A percentile compares a stretch with the other conserved stretches of the same genome.
Evolutionary conservation across 2,797 vertebrate species (phyloP).

Genomic region (Naso thynnoides): DNA sequence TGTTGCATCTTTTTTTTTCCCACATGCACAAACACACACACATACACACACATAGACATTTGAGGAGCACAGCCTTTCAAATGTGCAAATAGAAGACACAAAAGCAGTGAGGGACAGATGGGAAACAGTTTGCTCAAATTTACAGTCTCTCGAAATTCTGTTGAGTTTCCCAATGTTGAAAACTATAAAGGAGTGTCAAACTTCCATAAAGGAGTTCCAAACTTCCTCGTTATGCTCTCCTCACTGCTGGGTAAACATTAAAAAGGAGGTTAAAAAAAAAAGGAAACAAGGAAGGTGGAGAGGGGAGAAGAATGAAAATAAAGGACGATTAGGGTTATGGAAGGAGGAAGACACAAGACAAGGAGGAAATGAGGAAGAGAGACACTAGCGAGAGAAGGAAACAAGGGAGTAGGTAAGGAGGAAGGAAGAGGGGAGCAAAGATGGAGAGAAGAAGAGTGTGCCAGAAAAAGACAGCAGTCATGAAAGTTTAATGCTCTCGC

Average conservation of each 20-base stretch:
- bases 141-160: slow-evolving; percentile 65
- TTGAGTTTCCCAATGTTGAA: slow-evolving; percentile 68
- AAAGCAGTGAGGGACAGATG: slow-evolving; percentile 65
- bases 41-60: slow-evolving; percentile 2
- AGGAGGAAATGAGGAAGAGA: background rate
- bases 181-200: slow-evolving; percentile 71
- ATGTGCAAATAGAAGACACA: slow-evolving; percentile 58
- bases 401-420: background rate
- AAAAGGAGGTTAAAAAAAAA: background rate
- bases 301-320: slow-evolving; percentile 7
- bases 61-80: slow-evolving; percentile 40
- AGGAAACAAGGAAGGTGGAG: background rate
- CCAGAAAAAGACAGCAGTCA: slow-evolving; percentile 60
- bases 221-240: slow-evolving; percentile 71
- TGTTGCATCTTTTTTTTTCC: slow-evolving; percentile 13
- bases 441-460: slow-evolving; percentile 28
- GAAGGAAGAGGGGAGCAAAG: background rate
- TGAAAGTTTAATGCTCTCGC: slow-evolving; percentile 74
- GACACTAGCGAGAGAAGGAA: background rate
- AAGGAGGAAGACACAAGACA: background rate
- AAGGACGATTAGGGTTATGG: background rate
- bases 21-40: slow-evolving; percentile 2
- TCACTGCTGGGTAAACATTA: slow-evolving; percentile 56
- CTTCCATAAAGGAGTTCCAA: slow-evolving; percentile 70
- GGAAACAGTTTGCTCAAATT: slow-evolving; percentile 67